Evolutionary conservation across 2,888 invertebrate genomes (phyloP), one percentile per base, ranked within the genome.

Genomic region (Troglohyphantes excavatus): DNA sequence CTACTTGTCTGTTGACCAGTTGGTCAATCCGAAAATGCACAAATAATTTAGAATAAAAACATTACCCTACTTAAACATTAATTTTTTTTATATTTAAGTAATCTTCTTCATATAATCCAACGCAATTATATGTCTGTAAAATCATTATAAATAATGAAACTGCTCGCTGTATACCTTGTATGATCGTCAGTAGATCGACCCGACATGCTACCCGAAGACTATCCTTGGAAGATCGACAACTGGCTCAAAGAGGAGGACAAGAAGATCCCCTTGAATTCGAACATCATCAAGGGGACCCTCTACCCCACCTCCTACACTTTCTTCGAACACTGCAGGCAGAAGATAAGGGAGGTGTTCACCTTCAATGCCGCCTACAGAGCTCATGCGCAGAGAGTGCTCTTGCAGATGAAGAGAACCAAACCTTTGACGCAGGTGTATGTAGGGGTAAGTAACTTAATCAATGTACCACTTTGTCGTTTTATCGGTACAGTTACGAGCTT

Each of bases 261-360:
- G 39, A 23, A 5, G 17, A 85, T 90, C 3, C 79, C 84, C 3
- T 2, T 26, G 1, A n/a, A 13, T 2, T 33, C 85, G 11, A 90
- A 81, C 39, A 90, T 90, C 33, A 27, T 90, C 0, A 79, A 73
- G 6, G 90, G 90, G 1, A 76, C 73, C 63, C 0, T 43, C 0
- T 90, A 85, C 39, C 90, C 90, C 2, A 83, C 83, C 7, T 90
- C 90, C 19, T 90, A 46, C 85, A 90, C 90, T 6, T 90, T 90
- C 27, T 90, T 90, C 33, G 26, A 90, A 13, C 81, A 90, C n/a
- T 63, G 73, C 2, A n/a, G 61, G 7, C 19, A 85, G 11, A 59
- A 79, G 2, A 79, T 90, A 23, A 59, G 46, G n/a, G n/a, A 59
- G 7, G 27, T 82, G 0, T 89, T 89, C n/a, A 82, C 70, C 6